Conservation (phyloP, 1,140 invertebrate species). For the Meteorus sp. region DNA sequence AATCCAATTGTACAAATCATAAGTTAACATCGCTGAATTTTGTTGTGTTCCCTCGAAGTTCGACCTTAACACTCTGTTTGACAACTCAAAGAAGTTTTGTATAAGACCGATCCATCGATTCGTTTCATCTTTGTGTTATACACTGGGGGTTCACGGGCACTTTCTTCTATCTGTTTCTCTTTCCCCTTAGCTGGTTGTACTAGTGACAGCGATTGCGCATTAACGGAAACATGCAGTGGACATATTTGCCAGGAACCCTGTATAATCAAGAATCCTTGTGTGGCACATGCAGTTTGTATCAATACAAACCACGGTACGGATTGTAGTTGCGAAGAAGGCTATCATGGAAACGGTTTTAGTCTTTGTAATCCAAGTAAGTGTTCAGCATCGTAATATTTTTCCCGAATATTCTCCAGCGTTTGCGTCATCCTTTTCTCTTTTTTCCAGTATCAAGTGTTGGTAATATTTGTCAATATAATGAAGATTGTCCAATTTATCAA, state of each 20-base stretch:
- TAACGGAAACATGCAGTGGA: constrained; percentile 80
- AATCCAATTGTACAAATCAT: no score
- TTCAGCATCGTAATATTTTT: constrained; percentile 24
- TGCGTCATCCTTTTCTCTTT: constrained; percentile 22
- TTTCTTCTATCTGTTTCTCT: constrained; percentile 53
- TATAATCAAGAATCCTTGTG: constrained; percentile 79
- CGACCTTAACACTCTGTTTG: constrained; percentile 2
- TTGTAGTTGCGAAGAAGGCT: constrained; percentile 82
- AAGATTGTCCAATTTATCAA: constrained; percentile 82
- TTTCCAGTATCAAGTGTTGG: constrained; percentile 65
- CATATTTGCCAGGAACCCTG: constrained; percentile 81
- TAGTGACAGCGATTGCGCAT: constrained; percentile 76
- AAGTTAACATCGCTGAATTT: no score
- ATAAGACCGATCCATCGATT: not conserved
- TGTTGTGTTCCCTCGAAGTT: no score
- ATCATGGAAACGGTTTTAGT: constrained; percentile 82
- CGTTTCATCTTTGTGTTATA: constrained; percentile 33
- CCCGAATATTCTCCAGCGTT: not conserved
- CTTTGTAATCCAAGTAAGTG: constrained; percentile 76
- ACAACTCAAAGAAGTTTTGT: constrained; percentile 18
- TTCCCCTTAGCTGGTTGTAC: constrained; percentile 76
- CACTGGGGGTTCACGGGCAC: constrained; percentile 56
- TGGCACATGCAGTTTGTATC: constrained; percentile 80
- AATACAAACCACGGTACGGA: constrained; percentile 85
- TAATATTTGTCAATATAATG: constrained; percentile 84